Percentiles rank a stretch among this genome's conserved stretches.
These are phyloP conservation scores for Cariama cristata DNA, from an alignment of 2,113 vertebrate species.

Conservation along the genomic window DNA sequence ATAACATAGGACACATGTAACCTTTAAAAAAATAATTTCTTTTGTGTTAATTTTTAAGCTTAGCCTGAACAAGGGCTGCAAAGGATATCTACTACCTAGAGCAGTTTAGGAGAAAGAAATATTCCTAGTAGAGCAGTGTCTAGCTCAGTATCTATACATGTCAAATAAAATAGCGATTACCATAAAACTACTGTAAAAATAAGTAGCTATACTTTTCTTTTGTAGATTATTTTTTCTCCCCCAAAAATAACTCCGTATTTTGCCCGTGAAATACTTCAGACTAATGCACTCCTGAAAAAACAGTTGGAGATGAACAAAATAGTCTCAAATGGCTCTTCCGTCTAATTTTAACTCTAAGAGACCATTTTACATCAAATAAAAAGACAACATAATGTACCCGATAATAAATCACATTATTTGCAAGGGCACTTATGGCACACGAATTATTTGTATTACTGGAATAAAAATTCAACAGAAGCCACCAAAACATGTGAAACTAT, in stretches of 20 bases:
- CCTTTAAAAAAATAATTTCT: not conserved
- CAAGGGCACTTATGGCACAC: not conserved
- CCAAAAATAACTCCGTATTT: constrained; percentile 31
- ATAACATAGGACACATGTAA: not conserved
- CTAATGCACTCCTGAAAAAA: constrained; percentile 48
- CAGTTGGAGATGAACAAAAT: constrained; percentile 24
- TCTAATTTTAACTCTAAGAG: constrained; percentile 55
- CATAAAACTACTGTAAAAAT: constrained; percentile 20
- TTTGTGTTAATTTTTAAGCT: not conserved
- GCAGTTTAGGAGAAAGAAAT: not conserved
- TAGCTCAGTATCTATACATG: not conserved
- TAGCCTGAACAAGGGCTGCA: not conserved
- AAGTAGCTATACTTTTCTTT: constrained; percentile 11
- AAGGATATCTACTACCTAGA: not conserved
- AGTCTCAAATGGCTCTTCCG: constrained; percentile 35
- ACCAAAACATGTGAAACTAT: not conserved
- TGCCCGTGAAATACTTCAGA: constrained; percentile 21
- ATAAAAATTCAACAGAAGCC: constrained; percentile 28
- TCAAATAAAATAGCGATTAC: constrained; percentile 1
- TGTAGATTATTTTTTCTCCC: not conserved
- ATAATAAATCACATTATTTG: constrained; percentile 14
- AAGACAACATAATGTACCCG: constrained; percentile 8
- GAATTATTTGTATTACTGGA: constrained; percentile 18
- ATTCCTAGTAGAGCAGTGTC: not conserved
- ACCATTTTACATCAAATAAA: constrained; percentile 32